Evolutionary conservation across 2,797 vertebrate species (phyloP).

Genomic region (Micropoecilia bifurca): DNA sequence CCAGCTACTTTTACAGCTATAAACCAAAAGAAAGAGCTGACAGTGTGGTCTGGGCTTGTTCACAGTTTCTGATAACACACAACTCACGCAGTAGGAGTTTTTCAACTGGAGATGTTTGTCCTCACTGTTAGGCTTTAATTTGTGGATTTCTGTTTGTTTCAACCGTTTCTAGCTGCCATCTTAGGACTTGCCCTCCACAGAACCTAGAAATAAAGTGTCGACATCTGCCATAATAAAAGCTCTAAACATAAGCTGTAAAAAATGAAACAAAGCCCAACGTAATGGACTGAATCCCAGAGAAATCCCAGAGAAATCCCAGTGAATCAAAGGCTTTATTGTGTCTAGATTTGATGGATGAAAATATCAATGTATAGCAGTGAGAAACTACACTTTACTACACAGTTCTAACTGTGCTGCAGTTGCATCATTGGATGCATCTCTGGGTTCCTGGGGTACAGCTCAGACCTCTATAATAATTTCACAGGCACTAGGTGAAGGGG

Average conservation of each 20-base stretch:
- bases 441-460: neutral
- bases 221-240: neutral
- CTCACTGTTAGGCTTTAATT: neutral
- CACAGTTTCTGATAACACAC: neutral
- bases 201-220: neutral
- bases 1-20: neutral
- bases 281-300: constrained; percentile 7
- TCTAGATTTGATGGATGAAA: neutral
- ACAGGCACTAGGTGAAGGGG: neutral
- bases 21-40: neutral
- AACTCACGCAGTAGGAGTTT: neutral
- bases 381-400: neutral
- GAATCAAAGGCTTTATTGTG: constrained; percentile 5
- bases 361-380: constrained; percentile 6
- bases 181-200: neutral
- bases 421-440: neutral
- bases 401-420: neutral
- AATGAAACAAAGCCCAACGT: neutral
- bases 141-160: neutral
- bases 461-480: neutral
- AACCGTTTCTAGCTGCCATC: neutral
- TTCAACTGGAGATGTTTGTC: neutral
- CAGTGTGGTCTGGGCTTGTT: neutral
- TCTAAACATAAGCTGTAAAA: constrained; percentile 6
- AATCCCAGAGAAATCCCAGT: neutral